phyloP scores from a whole-genome alignment of 1,140 invertebrate genomes.

The Drosophila dunni region DNA sequence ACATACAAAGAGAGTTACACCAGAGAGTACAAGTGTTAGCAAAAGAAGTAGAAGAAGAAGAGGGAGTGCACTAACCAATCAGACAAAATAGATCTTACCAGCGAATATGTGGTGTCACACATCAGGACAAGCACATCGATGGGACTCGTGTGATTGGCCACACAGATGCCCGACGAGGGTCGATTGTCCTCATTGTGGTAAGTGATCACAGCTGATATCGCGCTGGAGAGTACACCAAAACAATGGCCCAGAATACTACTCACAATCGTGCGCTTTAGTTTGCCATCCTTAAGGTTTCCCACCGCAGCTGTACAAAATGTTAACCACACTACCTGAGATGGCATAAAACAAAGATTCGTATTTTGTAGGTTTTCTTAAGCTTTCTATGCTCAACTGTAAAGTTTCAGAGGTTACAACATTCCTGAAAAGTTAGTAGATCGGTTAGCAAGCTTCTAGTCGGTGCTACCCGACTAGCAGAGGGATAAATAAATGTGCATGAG shows the following conservation, averaged over 20 bases:
- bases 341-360: slow-evolving; percentile 58
- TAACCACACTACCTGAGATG: slow-evolving; percentile 92
- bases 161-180: slow-evolving; percentile 95
- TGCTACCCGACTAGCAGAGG: no score
- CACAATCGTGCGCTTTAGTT: slow-evolving; percentile 91
- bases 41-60: not conserved
- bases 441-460: not conserved
- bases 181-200: slow-evolving; percentile 95
- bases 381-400: slow-evolving; percentile 15
- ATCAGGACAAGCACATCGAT: slow-evolving; percentile 98
- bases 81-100: slow-evolving; percentile 89
- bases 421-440: not conserved
- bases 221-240: slow-evolving; percentile 94
- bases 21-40: not conserved
- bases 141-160: slow-evolving; percentile 99
- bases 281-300: slow-evolving; percentile 92
- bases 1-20: not conserved
- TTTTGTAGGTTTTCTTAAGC: slow-evolving; percentile 37
- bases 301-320: slow-evolving; percentile 93
- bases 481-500: no score
- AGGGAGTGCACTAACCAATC: no score
- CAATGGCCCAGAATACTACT: slow-evolving; percentile 93
- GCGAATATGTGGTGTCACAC: slow-evolving; percentile 98
- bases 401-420: slow-evolving; percentile 1
- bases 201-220: slow-evolving; percentile 94